These are phyloP conservation scores for Macropodus opercularis DNA, from an alignment of 2,797 vertebrate genomes.

Conservation along the genomic window DNA sequence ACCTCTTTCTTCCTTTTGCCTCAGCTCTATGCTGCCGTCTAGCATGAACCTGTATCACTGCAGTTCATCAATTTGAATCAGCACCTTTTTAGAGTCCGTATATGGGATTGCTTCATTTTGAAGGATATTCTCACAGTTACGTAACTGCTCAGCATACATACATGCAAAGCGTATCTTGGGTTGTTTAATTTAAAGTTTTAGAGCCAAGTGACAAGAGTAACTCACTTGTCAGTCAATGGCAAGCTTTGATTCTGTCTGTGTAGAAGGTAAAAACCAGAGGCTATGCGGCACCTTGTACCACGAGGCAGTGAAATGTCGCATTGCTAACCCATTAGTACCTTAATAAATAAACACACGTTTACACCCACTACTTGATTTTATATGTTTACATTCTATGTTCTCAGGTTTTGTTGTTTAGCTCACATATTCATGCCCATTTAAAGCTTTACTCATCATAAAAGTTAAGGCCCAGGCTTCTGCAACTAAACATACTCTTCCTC, in stretches of 20 bases:
- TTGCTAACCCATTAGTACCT: constrained; percentile 27
- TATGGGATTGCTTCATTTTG: no score
- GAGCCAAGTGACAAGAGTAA: neutral
- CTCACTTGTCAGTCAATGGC: neutral
- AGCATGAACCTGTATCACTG: constrained; percentile 31
- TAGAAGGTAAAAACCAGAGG: neutral
- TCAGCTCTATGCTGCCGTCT: constrained; percentile 43
- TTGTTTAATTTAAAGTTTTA: no score
- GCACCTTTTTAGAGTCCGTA: neutral
- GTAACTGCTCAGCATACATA: no score
- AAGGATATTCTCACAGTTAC: no score
- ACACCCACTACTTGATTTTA: constrained; percentile 30
- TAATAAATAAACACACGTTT: constrained; percentile 27
- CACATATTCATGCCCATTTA: constrained; percentile 9
- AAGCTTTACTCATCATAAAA: neutral
- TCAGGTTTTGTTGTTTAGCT: constrained; percentile 1
- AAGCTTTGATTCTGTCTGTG: neutral
- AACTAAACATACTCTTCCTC: no score
- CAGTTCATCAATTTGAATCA: neutral
- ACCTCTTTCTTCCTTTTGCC: neutral
- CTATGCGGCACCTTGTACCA: neutral
- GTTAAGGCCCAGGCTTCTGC: no score
- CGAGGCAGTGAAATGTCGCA: constrained; percentile 9
- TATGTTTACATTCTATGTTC: constrained; percentile 21
- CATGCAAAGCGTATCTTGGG: no score